Percentiles rank a stretch among this genome's conserved stretches.
These are phyloP conservation scores for Sitta carolinensis DNA, from an alignment of 2,797 vertebrate species.

Conservation along the genomic window DNA sequence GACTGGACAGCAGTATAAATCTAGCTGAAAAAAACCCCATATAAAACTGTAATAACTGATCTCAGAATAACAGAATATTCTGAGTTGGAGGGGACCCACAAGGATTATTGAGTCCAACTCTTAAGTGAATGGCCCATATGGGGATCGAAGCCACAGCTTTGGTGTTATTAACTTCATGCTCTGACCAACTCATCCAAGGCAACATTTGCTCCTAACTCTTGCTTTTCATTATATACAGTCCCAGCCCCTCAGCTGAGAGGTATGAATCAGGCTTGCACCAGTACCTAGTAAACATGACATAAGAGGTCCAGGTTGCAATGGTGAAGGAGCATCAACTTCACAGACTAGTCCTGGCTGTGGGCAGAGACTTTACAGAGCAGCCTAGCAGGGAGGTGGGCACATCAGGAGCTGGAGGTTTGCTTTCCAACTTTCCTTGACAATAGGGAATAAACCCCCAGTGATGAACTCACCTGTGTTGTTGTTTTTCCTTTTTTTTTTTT, in stretches of 20 bases:
- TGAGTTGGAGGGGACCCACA: background rate
- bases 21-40: background rate
- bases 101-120: background rate
- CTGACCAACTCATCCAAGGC: background rate
- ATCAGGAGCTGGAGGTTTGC: background rate
- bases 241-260: background rate
- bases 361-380: background rate
- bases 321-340: background rate
- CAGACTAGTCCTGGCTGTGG: fast-evolving
- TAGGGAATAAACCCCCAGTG: background rate
- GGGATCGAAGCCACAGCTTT: background rate
- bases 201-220: background rate
- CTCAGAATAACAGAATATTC: background rate
- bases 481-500: too few species aligned
- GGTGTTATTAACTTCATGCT: background rate
- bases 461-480: background rate
- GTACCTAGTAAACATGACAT: background rate
- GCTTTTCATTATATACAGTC: background rate
- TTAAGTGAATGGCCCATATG: background rate
- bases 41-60: background rate
- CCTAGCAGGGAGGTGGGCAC: background rate
- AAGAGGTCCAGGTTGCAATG: background rate
- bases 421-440: background rate
- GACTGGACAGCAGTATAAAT: background rate
- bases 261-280: background rate